phyloP scores from a whole-genome alignment of 1,140 invertebrate genomes.

The Drosophila teissieri region DNA sequence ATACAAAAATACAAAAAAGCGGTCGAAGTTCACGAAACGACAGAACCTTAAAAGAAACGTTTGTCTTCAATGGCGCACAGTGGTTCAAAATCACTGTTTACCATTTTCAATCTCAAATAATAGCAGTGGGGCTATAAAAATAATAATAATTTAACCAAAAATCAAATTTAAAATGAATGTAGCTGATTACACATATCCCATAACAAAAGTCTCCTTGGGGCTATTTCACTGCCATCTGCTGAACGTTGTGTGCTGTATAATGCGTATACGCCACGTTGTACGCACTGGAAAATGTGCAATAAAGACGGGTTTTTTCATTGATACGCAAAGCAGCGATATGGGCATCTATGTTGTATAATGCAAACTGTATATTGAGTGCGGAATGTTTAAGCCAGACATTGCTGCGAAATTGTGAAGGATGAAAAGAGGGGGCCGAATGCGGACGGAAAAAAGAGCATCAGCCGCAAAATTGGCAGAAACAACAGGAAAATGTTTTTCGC shows the following conservation, averaged over 20 bases:
- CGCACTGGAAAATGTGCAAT: constrained; percentile 70
- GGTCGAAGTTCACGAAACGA: constrained; percentile 27
- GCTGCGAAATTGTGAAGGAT: constrained; percentile 1
- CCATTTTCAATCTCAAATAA: not conserved
- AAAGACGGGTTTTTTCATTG: constrained; percentile 73
- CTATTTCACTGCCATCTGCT: constrained; percentile 18
- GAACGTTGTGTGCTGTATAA: constrained; percentile 27
- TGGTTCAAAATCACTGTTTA: constrained; percentile 5
- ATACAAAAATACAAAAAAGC: constrained; percentile 71
- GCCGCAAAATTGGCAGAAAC: constrained; percentile 50
- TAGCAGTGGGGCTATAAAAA: no score
- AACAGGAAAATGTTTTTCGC: constrained; percentile 64
- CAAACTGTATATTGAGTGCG: constrained; percentile 49
- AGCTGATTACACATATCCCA: not conserved
- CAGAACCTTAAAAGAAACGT: constrained; percentile 44
- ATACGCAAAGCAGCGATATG: constrained; percentile 73
- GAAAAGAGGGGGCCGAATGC: constrained; percentile 7
- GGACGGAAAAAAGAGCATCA: constrained; percentile 29
- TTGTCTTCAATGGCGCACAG: constrained; percentile 55
- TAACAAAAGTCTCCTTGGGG: not conserved
- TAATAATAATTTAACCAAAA: not conserved
- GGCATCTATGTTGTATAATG: constrained; percentile 52
- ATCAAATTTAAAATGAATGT: not conserved
- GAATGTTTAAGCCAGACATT: constrained; percentile 32
- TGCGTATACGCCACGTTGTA: constrained; percentile 53